Base-by-base conservation (phyloP, 2,888 invertebrate species). In the Pterostichus niger region DNA sequence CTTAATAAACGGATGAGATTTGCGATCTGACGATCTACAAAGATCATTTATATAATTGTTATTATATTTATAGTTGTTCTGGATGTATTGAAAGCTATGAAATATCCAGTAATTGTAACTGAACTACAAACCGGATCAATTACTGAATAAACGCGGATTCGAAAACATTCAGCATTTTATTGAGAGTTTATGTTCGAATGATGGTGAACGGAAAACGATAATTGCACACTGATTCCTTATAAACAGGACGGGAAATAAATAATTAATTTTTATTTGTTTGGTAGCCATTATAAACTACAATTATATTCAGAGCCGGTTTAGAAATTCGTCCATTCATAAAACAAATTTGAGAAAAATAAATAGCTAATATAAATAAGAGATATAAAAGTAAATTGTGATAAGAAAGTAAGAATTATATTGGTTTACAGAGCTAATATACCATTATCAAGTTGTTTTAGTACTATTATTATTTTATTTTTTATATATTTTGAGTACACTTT, bases 151-250 rank as follows among this genome's bases (percentile, higher is more conserved):
- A 11, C 31, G 59, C 17, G 24, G 59, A 59, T 59, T 59, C 24
- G 59, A 59, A 59, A 24, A 59, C 40, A 40, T 40, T 59, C 59
- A 33, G n/a, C 64, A 64, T n/a, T 13, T 59, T 59, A 59, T 59
- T 59, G 59, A 31, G 31, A 35, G 31, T 33, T n/a, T n/a, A n/a
- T n/a, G n/a, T n/a, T n/a, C n/a, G n/a, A n/a, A n/a, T 64, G 44
- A 71, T 17, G 44, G 40, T 40, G 10, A 71, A 71, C 68, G 68
- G 68, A 71, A 71, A 71, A 44, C 13, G 68, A 71, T 71, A 71
- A 71, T 71, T 71, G 68, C 13, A 71, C 49, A 49, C 13, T 56
- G 56, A 56, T 56, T 56, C 17, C 56, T 52, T 40, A 40, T 40
- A 7, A 24, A 52, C 13, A 13, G n/a, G 52, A 56, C 56, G 24